Conservation (phyloP, 2,888 invertebrate genomes). For the Yponomeuta malinellus region DNA sequence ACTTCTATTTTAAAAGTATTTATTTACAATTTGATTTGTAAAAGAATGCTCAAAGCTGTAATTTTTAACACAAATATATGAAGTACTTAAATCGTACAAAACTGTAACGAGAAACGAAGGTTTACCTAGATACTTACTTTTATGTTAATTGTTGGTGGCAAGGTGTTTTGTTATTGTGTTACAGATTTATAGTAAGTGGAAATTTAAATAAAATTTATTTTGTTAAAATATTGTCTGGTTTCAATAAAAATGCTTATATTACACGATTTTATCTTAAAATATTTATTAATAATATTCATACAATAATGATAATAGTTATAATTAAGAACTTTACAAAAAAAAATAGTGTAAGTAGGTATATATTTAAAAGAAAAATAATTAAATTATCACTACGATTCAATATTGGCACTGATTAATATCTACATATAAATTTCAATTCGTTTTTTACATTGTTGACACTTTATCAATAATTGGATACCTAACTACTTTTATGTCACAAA, state of each 20-base stretch:
- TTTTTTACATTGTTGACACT: not conserved
- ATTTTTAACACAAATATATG: too few species aligned
- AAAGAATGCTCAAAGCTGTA: too few species aligned
- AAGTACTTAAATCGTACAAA: too few species aligned
- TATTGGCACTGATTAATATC: conserved; percentile 25
- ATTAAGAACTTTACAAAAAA: conserved; percentile 7
- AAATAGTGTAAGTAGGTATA: not conserved
- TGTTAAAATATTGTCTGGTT: not conserved
- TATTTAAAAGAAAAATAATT: not conserved
- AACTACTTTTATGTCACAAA: too few species aligned
- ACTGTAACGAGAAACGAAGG: too few species aligned
- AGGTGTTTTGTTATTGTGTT: too few species aligned
- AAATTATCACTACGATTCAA: conserved; percentile 18
- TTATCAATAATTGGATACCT: not conserved
- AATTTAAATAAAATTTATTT: too few species aligned
- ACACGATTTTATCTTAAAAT: not conserved
- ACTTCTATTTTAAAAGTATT: too few species aligned
- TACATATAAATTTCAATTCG: conserved; percentile 15
- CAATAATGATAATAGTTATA: not conserved
- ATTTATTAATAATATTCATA: not conserved
- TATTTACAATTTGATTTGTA: too few species aligned
- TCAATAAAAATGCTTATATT: not conserved
- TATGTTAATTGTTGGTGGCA: too few species aligned
- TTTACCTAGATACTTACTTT: too few species aligned
- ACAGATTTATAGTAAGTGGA: too few species aligned